Percentiles rank a stretch among this genome's conserved stretches.
Conservation (phyloP, 1,140 invertebrate species). For the Lepidurus apus region DNA sequence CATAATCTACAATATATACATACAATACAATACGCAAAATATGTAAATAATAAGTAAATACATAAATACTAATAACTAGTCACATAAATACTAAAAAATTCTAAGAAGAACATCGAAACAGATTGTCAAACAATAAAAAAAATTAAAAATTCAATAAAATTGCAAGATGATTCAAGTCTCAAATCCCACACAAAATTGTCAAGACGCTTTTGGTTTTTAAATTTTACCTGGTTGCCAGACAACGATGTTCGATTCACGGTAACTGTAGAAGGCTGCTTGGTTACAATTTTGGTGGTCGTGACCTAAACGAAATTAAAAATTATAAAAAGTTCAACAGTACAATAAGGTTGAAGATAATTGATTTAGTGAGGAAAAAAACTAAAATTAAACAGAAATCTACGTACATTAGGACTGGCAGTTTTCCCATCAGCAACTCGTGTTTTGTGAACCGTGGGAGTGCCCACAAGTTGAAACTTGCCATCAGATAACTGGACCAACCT, state of each 20-base stretch:
- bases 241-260: not conserved
- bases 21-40: no score
- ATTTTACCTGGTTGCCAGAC: not conserved
- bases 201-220: not conserved
- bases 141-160: not conserved
- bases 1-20: no score
- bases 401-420: constrained; percentile 39
- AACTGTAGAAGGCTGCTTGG: not conserved
- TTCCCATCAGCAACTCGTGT: constrained; percentile 36
- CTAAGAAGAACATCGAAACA: no score
- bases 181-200: not conserved
- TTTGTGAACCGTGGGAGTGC: constrained; percentile 47
- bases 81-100: no score
- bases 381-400: constrained; percentile 36
- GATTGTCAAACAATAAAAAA: not conserved
- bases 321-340: not conserved
- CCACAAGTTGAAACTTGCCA: constrained; percentile 83
- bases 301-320: not conserved
- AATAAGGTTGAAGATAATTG: not conserved
- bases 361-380: not conserved
- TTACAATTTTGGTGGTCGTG: not conserved
- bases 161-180: not conserved
- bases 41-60: no score
- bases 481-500: constrained; percentile 87
- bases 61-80: no score